Evolutionary conservation across 2,888 invertebrate species (phyloP).

Genomic region (Lithophane ornitopus): DNA sequence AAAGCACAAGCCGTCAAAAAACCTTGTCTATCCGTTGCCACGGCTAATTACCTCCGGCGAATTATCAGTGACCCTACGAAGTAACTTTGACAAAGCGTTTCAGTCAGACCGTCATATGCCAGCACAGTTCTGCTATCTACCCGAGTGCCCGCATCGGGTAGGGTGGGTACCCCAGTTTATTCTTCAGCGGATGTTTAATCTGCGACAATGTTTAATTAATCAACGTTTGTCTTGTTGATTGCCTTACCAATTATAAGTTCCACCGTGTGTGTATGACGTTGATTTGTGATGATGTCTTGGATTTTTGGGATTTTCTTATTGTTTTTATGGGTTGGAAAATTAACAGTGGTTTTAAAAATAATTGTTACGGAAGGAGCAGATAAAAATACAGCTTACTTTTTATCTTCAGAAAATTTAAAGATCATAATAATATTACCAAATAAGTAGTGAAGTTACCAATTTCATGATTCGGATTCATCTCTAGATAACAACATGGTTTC

Average conservation of each 20-base stretch:
- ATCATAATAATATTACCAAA: too few relatives aligned
- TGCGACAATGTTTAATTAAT: constrained; percentile 89
- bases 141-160: constrained; percentile 63
- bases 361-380: not conserved
- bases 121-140: constrained; percentile 58
- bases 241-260: constrained; percentile 87
- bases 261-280: constrained; percentile 84
- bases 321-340: constrained; percentile 4
- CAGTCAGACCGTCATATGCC: constrained; percentile 60
- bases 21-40: constrained; percentile 58
- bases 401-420: not conserved
- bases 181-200: constrained; percentile 85
- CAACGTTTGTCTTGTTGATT: constrained; percentile 89
- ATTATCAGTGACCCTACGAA: constrained; percentile 62
- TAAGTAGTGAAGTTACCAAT: not conserved
- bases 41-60: constrained; percentile 63
- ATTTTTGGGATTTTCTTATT: constrained; percentile 47
- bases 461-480: not conserved
- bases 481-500: not conserved
- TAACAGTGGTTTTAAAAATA: too few relatives aligned
- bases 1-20: constrained; percentile 45
- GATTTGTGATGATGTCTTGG: constrained; percentile 77
- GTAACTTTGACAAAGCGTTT: constrained; percentile 64
- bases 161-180: constrained; percentile 73
- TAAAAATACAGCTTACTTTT: not conserved